Conservation (phyloP, 2,113 vertebrate species). For the Macroglossus sobrinus region DNA sequence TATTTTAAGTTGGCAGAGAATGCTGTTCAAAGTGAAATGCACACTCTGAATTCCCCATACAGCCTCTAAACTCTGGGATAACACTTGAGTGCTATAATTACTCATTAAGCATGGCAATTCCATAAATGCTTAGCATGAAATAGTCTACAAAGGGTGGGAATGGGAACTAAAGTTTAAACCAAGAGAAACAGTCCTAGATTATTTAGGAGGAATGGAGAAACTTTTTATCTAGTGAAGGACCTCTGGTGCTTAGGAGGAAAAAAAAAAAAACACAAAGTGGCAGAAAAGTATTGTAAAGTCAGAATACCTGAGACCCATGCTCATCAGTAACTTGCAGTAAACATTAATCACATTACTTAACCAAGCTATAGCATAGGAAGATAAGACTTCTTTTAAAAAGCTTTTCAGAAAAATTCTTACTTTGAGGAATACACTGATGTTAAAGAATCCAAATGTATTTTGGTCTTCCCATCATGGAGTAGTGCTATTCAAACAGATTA, state of each 20-base stretch:
- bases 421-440: background rate
- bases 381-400: background rate
- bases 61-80: background rate
- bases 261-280: background rate
- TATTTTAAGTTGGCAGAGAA: background rate
- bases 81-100: background rate
- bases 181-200: background rate
- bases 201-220: background rate
- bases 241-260: background rate
- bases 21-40: background rate
- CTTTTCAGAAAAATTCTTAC: background rate
- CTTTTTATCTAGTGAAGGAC: background rate
- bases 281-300: background rate
- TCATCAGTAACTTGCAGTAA: background rate
- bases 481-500: background rate
- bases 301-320: background rate
- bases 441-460: background rate
- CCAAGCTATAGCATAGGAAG: background rate
- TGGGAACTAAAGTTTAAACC: background rate
- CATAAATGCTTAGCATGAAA: background rate
- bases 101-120: background rate
- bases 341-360: background rate
- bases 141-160: background rate
- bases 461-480: background rate
- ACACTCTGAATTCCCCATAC: background rate